These are phyloP conservation scores for Synergus itoensis DNA, from an alignment of 2,888 invertebrate species.

Conservation along the genomic window DNA sequence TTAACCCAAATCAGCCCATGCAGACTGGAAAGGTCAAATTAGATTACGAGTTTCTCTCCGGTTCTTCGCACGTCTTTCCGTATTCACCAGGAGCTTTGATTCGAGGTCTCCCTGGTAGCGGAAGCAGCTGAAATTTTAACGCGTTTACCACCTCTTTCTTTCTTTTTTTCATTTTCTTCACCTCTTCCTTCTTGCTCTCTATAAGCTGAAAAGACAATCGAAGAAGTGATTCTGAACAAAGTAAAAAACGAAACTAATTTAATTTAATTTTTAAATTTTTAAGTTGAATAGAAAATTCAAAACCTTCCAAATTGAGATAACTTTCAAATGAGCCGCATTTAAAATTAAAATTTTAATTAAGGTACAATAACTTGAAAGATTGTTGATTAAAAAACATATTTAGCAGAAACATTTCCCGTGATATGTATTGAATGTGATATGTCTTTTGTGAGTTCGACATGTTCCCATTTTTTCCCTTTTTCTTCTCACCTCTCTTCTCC, in stretches of 20 bases:
- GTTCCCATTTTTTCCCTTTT: background rate
- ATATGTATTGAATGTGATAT: background rate
- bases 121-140: conserved; percentile 49
- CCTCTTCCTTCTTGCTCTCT: background rate
- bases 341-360: too few relatives aligned
- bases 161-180: background rate
- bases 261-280: too few relatives aligned
- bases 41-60: conserved; percentile 55
- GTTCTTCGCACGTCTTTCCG: conserved; percentile 52
- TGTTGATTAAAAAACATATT: background rate
- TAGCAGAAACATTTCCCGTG: too few relatives aligned
- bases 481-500: background rate
- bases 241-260: too few relatives aligned
- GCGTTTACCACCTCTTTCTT: conserved; percentile 39
- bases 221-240: conserved; percentile 2
- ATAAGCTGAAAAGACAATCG: conserved; percentile 17
- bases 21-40: conserved; percentile 53
- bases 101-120: conserved; percentile 44
- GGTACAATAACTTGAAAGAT: too few relatives aligned
- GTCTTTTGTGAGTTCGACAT: background rate
- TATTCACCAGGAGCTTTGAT: conserved; percentile 52
- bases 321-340: too few relatives aligned
- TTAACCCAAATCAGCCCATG: conserved; percentile 52
- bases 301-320: too few relatives aligned
- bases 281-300: too few relatives aligned